Percentiles rank a stretch among this genome's conserved stretches.
phyloP scores from a whole-genome alignment of 1,140 invertebrate species.

The Riptortus pedestris region DNA sequence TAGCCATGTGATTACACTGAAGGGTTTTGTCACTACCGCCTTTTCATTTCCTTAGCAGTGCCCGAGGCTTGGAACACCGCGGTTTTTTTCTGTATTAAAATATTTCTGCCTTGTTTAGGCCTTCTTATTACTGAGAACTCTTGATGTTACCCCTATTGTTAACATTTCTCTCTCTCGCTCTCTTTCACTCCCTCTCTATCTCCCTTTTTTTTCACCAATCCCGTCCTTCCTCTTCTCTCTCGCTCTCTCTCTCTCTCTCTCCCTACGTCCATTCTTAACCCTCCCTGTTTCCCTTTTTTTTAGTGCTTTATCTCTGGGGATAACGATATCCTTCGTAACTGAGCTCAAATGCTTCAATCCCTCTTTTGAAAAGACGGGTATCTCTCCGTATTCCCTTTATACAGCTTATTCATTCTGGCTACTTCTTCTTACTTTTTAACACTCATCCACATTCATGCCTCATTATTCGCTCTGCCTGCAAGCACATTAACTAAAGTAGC shows the following conservation, averaged over 20 bases:
- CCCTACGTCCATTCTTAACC: background rate
- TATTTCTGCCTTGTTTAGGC: conserved; percentile 17
- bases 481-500: no score
- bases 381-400: no score
- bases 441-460: no score
- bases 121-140: conserved; percentile 14
- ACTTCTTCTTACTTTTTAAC: no score
- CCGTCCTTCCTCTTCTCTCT: background rate
- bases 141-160: conserved; percentile 18
- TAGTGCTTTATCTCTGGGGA: no score
- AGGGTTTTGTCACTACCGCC: conserved; percentile 7
- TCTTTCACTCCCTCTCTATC: conserved; percentile 3
- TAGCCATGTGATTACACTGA: conserved; percentile 8
- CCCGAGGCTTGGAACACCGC: background rate
- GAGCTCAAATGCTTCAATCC: no score
- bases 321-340: no score
- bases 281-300: conserved; percentile 13
- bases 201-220: background rate
- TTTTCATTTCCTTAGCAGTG: conserved; percentile 15
- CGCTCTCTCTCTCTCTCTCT: conserved; percentile 3
- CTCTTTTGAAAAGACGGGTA: no score
- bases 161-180: background rate
- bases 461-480: no score
- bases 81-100: conserved; percentile 9
- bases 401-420: no score